These are phyloP conservation scores for Syrphus vitripennis DNA, from an alignment of 2,888 invertebrate species.

Conservation along the genomic window DNA sequence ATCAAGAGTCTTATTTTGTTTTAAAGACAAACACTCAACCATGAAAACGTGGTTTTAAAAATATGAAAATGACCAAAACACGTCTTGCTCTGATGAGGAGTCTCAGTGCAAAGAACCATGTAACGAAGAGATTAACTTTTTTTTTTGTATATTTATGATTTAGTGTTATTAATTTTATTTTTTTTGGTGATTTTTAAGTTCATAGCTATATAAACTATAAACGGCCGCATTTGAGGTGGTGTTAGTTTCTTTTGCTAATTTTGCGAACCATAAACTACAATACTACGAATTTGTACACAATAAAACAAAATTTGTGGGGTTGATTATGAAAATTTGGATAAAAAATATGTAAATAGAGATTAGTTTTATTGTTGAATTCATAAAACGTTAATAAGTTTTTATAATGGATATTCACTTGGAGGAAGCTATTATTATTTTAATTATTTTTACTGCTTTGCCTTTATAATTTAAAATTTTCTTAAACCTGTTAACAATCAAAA, in stretches of 20 bases:
- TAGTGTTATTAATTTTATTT: conserved; percentile 48
- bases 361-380: background rate
- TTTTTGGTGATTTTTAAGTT: background rate
- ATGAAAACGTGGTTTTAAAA: conserved; percentile 60
- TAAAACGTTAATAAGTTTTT: background rate
- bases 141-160: conserved; percentile 47
- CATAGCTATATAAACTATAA: too few species aligned
- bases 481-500: too few species aligned
- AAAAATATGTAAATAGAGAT: background rate
- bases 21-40: conserved; percentile 36
- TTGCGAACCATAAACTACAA: conserved; percentile 57
- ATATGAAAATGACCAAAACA: background rate
- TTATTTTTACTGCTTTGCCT: background rate
- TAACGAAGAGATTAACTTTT: conserved; percentile 6
- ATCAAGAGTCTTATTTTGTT: background rate
- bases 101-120: background rate
- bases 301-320: conserved; percentile 23
- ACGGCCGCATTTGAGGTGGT: too few species aligned
- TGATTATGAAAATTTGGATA: background rate
- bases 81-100: background rate
- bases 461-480: too few species aligned
- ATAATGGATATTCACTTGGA: background rate
- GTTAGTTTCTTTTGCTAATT: conserved; percentile 33
- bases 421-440: background rate
- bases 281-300: conserved; percentile 27